Conservation (phyloP, 2,113 vertebrate species). For the Sinocyclocheilus maitianheensis region DNA sequence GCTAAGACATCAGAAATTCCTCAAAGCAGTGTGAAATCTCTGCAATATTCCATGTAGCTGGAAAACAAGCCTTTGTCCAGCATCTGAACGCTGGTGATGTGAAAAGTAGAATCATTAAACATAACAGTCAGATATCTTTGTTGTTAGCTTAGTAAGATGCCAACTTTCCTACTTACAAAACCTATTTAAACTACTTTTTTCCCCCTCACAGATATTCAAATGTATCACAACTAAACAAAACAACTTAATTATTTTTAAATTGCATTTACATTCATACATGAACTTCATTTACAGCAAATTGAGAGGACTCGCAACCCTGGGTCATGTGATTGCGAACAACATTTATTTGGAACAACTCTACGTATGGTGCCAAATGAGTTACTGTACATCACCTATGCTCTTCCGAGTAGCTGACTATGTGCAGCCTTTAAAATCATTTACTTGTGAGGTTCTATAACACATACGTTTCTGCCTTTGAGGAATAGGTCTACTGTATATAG, state of each 20-base stretch:
- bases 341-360: too few relatives aligned
- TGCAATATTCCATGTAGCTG: slow-evolving; percentile 65
- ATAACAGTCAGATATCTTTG: neutral
- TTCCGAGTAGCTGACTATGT: too few relatives aligned
- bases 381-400: too few relatives aligned
- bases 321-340: too few relatives aligned
- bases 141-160: neutral
- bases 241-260: neutral
- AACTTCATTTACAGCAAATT: neutral
- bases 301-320: neutral
- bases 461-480: neutral
- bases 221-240: neutral
- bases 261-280: neutral
- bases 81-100: neutral
- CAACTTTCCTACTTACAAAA: neutral
- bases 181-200: too few relatives aligned
- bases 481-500: neutral
- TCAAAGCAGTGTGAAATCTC: slow-evolving; percentile 62
- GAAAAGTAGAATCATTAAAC: neutral
- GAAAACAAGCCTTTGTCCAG: slow-evolving; percentile 50
- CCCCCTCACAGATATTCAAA: neutral
- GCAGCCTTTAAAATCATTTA: too few relatives aligned
- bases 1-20: slow-evolving; percentile 72
- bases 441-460: too few relatives aligned
- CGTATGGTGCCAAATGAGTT: too few relatives aligned